Conservation (phyloP, 1,140 invertebrate species). For the Drosophila seguyi region DNA sequence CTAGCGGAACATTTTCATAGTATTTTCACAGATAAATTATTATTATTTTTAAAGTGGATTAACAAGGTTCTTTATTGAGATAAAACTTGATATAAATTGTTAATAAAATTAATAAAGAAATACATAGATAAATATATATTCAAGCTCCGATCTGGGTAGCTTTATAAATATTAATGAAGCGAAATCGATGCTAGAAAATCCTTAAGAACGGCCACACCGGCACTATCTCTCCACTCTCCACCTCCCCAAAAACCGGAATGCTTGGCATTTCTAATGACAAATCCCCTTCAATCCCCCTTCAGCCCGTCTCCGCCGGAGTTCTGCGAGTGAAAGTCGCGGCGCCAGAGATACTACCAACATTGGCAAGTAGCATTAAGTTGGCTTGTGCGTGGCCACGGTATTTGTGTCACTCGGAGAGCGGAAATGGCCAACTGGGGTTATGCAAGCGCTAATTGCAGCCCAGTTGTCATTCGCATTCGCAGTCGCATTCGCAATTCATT, state of each 20-base stretch:
- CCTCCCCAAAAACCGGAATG: conserved; percentile 12
- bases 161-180: conserved; percentile 38
- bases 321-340: conserved; percentile 33
- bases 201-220: conserved; percentile 16
- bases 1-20: background rate
- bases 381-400: conserved; percentile 17
- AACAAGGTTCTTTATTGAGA: too few relatives aligned
- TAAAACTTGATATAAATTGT: too few relatives aligned
- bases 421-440: conserved; percentile 51
- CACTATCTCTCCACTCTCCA: background rate
- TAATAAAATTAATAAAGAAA: too few relatives aligned
- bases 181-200: conserved; percentile 24
- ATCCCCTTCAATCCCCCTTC: background rate
- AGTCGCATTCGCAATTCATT: conserved; percentile 35
- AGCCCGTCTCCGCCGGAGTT: background rate
- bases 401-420: conserved; percentile 48
- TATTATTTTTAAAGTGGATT: background rate
- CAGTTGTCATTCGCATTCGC: conserved; percentile 26
- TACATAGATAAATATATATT: background rate
- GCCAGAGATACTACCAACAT: conserved; percentile 8
- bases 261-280: conserved; percentile 9
- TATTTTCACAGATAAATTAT: background rate
- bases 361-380: background rate
- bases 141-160: background rate
- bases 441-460: conserved; percentile 53